These are phyloP conservation scores for Glaucopsyche alexis DNA, from an alignment of 2,888 invertebrate genomes.

Conservation along the genomic window DNA sequence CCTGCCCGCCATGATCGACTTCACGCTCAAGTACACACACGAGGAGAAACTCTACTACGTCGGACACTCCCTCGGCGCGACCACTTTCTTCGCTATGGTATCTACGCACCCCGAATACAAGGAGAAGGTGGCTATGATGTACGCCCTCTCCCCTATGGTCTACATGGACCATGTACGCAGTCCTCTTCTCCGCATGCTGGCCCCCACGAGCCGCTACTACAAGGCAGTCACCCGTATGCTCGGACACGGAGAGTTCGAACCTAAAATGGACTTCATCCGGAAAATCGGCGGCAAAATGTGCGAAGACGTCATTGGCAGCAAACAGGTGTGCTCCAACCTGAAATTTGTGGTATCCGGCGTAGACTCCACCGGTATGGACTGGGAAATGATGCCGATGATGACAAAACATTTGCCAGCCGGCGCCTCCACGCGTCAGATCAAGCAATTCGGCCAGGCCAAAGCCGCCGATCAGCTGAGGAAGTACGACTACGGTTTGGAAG, in stretches of 20 bases:
- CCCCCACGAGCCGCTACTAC: slow-evolving; percentile 56
- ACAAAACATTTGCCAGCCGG: slow-evolving; percentile 79
- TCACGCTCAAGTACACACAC: slow-evolving; percentile 53
- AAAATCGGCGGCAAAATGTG: slow-evolving; percentile 62
- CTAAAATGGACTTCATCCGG: slow-evolving; percentile 52
- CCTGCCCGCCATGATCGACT: slow-evolving; percentile 70
- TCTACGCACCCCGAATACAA: slow-evolving; percentile 61
- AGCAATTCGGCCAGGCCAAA: slow-evolving; percentile 78
- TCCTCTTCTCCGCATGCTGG: slow-evolving; percentile 65
- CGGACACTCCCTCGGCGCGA: slow-evolving; percentile 62
- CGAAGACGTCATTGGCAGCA: slow-evolving; percentile 58
- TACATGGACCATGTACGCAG: slow-evolving; percentile 67
- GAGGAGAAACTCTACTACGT: slow-evolving; percentile 64
- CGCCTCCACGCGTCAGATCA: slow-evolving; percentile 72
- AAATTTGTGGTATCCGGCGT: slow-evolving; percentile 82
- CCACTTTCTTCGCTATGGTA: slow-evolving; percentile 61
- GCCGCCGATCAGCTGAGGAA: slow-evolving; percentile 59
- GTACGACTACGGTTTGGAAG: slow-evolving; percentile 61
- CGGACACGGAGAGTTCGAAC: slow-evolving; percentile 59
- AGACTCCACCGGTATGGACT: slow-evolving; percentile 77
- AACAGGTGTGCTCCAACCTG: slow-evolving; percentile 79
- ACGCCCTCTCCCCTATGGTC: slow-evolving; percentile 69
- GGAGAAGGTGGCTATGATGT: slow-evolving; percentile 63
- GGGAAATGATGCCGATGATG: slow-evolving; percentile 75
- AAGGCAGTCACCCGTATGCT: slow-evolving; percentile 49